Percentiles rank a stretch among this genome's conserved stretches.
Evolutionary conservation across 2,888 invertebrate genomes (phyloP).

Genomic region (Chalcosyrphus nemorum): DNA sequence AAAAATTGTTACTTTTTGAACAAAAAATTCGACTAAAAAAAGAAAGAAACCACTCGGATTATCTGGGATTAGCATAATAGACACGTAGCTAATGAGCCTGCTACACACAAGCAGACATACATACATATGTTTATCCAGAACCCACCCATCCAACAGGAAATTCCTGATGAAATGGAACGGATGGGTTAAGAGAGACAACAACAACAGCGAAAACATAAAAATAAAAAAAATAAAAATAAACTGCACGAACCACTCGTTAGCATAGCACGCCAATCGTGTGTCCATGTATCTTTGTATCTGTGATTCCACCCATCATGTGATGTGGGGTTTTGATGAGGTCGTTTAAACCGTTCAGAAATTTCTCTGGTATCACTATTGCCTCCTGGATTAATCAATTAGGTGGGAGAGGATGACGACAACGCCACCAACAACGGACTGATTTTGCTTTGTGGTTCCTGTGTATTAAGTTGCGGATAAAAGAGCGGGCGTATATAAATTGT

Average conservation of each 20-base stretch:
- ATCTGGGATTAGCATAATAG: slow-evolving; percentile 66
- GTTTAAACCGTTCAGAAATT: slow-evolving; percentile 58
- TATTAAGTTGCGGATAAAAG: slow-evolving; percentile 15
- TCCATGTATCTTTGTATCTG: slow-evolving; percentile 30
- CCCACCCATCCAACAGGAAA: slow-evolving; percentile 40
- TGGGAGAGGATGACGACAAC: background rate
- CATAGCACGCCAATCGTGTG: slow-evolving; percentile 48
- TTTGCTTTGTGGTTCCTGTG: slow-evolving; percentile 46
- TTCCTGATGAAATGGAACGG: slow-evolving; percentile 32
- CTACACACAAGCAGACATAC: slow-evolving; percentile 28
- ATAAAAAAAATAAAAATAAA: slow-evolving; percentile 2
- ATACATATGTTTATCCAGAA: slow-evolving; percentile 1
- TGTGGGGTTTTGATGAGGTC: slow-evolving; percentile 50
- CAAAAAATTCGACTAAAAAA: background rate
- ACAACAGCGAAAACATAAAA: background rate
- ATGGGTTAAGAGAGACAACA: background rate
- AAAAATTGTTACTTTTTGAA: background rate
- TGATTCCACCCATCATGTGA: slow-evolving; percentile 44
- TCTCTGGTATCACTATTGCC: slow-evolving; percentile 44
- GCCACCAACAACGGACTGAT: slow-evolving; percentile 33
- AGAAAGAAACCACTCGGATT: slow-evolving; percentile 41
- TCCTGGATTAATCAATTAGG: slow-evolving; percentile 64
- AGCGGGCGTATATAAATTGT: background rate
- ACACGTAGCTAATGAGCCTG: slow-evolving; percentile 64
- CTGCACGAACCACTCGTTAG: slow-evolving; percentile 64